phyloP scores from a whole-genome alignment of 53 echinoderm and acorn worm species.

The Crossaster papposus region DNA sequence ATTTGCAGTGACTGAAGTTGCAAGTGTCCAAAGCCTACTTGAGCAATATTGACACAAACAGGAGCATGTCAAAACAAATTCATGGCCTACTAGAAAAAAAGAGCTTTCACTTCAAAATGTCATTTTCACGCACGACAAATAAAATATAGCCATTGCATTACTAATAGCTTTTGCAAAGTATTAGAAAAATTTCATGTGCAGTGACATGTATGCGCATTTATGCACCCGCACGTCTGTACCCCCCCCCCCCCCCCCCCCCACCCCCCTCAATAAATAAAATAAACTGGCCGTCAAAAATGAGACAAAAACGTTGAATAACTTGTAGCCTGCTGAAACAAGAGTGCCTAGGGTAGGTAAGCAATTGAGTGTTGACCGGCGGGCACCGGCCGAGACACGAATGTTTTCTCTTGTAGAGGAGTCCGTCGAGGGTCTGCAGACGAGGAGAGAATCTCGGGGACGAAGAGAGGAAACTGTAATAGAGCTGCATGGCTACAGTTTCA shows the following conservation, averaged over 20 bases:
- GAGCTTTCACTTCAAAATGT: background rate
- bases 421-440: slow-evolving; percentile 7
- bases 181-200: background rate
- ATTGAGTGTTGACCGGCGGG: slow-evolving; percentile 2
- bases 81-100: background rate
- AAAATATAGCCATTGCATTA: background rate
- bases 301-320: background rate
- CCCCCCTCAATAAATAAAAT: background rate
- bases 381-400: slow-evolving; percentile 30
- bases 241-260: background rate
- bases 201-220: no score
- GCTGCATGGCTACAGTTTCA: background rate
- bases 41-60: background rate
- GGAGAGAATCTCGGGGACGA: background rate
- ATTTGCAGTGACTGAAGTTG: background rate
- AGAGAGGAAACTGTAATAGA: background rate
- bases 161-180: background rate
- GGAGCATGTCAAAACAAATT: background rate
- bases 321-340: background rate
- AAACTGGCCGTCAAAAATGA: background rate
- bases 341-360: background rate
- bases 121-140: background rate
- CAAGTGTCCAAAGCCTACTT: background rate
- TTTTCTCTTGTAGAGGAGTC: background rate
- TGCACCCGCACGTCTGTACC: background rate